phyloP scores from a whole-genome alignment of 2,888 invertebrate species.

The Pecten maximus region DNA sequence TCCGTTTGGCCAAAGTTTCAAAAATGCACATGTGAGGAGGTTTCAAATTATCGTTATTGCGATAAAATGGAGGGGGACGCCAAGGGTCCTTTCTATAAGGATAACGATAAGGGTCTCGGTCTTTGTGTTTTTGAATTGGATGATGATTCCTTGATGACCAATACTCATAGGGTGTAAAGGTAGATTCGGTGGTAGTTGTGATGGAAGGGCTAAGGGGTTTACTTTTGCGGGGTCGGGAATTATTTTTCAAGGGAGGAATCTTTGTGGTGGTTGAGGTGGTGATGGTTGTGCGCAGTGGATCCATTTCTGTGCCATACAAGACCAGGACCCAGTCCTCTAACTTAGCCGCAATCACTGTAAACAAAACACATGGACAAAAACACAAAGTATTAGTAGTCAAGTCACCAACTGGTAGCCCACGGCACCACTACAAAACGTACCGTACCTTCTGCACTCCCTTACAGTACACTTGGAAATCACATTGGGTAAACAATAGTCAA shows the following conservation, averaged over 20 bases:
- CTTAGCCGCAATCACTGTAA: slow-evolving; percentile 85
- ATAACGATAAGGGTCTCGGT: slow-evolving; percentile 39
- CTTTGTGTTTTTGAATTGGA: background rate
- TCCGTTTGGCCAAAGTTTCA: slow-evolving; percentile 78
- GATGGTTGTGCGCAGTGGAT: slow-evolving; percentile 69
- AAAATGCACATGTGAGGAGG: slow-evolving; percentile 75
- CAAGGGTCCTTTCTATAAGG: slow-evolving; percentile 47
- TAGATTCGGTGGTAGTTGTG: slow-evolving; percentile 41
- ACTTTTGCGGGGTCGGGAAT: slow-evolving; percentile 51
- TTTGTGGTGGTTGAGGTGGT: slow-evolving; percentile 66
- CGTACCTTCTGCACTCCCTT: slow-evolving; percentile 21
- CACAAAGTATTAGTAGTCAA: slow-evolving; percentile 31
- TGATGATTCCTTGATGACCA: background rate
- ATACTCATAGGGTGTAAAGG: slow-evolving; percentile 1
- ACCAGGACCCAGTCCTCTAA: slow-evolving; percentile 96
- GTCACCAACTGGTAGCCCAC: background rate
- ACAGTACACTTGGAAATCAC: background rate
- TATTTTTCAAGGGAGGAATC: background rate
- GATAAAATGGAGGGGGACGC: slow-evolving; percentile 56
- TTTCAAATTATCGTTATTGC: slow-evolving; percentile 49
- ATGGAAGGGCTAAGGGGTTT: slow-evolving; percentile 43
- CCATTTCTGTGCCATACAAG: slow-evolving; percentile 91
- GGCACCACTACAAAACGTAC: background rate
- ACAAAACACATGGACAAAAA: slow-evolving; percentile 61
- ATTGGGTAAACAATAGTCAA: slow-evolving; percentile 8